These are phyloP conservation scores for Schizaphis graminum DNA, from an alignment of 2,888 invertebrate species.

Conservation along the genomic window DNA sequence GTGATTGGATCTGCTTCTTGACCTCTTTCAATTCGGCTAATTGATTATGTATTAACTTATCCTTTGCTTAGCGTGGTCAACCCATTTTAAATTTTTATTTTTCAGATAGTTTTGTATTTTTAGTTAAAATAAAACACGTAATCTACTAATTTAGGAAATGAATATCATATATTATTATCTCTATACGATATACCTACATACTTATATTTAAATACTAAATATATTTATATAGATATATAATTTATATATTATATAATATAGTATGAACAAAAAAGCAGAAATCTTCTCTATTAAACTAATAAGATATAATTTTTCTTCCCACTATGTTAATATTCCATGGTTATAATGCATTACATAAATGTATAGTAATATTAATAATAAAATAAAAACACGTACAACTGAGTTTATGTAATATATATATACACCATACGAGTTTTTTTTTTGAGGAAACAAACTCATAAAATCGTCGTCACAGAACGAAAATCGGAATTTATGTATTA, in stretches of 20 bases:
- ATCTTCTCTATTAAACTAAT: neutral
- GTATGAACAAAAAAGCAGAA: neutral
- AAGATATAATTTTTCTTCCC: neutral
- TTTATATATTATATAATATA: too few relatives aligned
- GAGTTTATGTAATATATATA: neutral
- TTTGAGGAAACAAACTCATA: neutral
- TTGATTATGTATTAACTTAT: neutral
- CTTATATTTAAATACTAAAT: too few relatives aligned
- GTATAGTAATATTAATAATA: neutral
- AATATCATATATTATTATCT: neutral
- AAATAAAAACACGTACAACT: neutral
- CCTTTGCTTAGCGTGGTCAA: neutral
- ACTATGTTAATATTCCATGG: neutral
- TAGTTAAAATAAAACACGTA: neutral
- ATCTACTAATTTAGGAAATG: neutral
- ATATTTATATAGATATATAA: too few relatives aligned
- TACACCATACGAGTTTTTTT: neutral
- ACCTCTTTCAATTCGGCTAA: neutral
- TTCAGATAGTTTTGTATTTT: neutral
- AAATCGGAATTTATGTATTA: constrained; percentile 56
- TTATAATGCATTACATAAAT: neutral
- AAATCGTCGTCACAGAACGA: neutral
- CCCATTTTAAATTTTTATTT: neutral
- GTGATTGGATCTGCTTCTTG: neutral
- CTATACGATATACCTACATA: too few relatives aligned